phyloP scores from a whole-genome alignment of 2,797 vertebrate species.

The Anguilla marmorata region DNA sequence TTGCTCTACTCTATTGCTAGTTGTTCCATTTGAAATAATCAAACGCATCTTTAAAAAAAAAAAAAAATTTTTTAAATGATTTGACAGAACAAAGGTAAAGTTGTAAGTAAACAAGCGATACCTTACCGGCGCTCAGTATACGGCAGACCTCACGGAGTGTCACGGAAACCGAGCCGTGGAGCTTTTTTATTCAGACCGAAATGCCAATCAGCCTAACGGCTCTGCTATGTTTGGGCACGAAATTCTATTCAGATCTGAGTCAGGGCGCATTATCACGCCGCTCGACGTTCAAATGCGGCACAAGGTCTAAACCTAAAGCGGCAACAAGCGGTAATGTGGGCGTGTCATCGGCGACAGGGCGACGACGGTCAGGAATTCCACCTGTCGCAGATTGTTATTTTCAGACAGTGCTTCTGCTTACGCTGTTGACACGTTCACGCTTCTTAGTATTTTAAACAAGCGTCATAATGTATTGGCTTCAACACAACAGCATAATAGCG shows the following conservation, averaged over 20 bases:
- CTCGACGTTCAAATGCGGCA: slow-evolving; percentile 42
- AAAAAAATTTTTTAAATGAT: background rate
- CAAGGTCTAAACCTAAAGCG: slow-evolving; percentile 39
- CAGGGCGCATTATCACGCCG: slow-evolving; percentile 52
- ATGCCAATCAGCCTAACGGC: slow-evolving; percentile 44
- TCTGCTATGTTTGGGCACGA: slow-evolving; percentile 58
- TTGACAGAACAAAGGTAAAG: background rate
- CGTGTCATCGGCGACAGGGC: slow-evolving; percentile 50
- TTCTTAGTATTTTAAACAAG: background rate
- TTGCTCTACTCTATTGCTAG: background rate
- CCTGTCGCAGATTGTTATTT: slow-evolving; percentile 42
- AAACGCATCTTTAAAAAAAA: background rate
- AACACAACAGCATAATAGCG: background rate
- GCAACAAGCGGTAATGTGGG: slow-evolving; percentile 43
- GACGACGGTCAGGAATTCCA: slow-evolving; percentile 48
- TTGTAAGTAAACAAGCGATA: background rate
- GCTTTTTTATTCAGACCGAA: slow-evolving; percentile 55
- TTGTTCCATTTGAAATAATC: background rate
- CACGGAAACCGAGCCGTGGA: background rate
- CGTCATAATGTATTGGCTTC: background rate
- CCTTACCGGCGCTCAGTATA: slow-evolving; percentile 30
- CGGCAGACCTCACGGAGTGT: slow-evolving; percentile 35
- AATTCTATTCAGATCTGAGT: slow-evolving; percentile 55
- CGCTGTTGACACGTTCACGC: slow-evolving; percentile 4
- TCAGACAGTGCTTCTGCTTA: slow-evolving; percentile 27